Evolutionary conservation across 2,113 vertebrate species (phyloP).

Genomic region (Anarrhichthys ocellatus): DNA sequence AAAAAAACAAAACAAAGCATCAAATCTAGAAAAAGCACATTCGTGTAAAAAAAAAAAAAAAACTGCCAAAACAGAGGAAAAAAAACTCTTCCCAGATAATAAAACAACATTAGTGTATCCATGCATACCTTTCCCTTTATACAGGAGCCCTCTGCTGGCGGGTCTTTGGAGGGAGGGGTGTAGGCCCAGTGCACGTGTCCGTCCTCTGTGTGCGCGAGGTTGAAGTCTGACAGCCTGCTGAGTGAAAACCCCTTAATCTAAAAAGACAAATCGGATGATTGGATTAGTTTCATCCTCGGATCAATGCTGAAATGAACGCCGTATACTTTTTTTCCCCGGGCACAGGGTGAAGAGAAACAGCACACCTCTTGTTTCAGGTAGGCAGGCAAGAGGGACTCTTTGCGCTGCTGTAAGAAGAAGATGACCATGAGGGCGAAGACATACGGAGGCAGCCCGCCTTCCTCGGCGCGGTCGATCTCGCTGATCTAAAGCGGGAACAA

Average conservation of each 20-base stretch:
- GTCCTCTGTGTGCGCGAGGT: conserved; percentile 83
- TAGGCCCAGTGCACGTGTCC: conserved; percentile 85
- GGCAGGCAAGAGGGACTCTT: conserved; percentile 88
- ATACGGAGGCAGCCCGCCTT: conserved; percentile 92
- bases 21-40: neutral
- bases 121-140: conserved; percentile 84
- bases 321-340: neutral
- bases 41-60: neutral
- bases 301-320: neutral
- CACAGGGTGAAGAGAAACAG: conserved; percentile 8
- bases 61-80: neutral
- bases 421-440: conserved; percentile 91
- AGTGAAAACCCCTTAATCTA: conserved; percentile 87
- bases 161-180: conserved; percentile 66
- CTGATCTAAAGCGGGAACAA: conserved; percentile 84
- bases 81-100: neutral
- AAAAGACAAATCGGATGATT: conserved; percentile 45
- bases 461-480: conserved; percentile 89
- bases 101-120: neutral
- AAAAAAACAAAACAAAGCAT: neutral
- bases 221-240: conserved; percentile 85
- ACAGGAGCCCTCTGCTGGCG: conserved; percentile 69
- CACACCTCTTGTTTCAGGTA: conserved; percentile 91
- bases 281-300: conserved; percentile 12
- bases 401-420: conserved; percentile 94